phyloP scores from a whole-genome alignment of 2,888 invertebrate species.

The Agrotis exclamationis region DNA sequence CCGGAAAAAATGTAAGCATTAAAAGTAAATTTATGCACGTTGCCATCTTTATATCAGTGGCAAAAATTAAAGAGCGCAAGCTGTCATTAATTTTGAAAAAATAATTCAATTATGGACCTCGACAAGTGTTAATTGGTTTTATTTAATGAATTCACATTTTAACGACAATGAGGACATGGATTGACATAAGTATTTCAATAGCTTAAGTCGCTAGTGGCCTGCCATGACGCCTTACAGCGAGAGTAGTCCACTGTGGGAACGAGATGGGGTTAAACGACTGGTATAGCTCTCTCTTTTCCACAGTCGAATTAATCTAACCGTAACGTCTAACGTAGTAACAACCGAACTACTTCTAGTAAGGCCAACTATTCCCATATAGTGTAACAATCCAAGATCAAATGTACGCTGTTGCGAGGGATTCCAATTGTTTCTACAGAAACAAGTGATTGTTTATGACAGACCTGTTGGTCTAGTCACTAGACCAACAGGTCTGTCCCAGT shows the following conservation, averaged over 20 bases:
- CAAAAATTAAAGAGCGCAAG: background rate
- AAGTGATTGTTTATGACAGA: too few species aligned
- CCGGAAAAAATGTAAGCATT: background rate
- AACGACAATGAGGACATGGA: background rate
- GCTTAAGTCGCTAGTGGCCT: background rate
- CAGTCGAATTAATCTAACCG: too few species aligned
- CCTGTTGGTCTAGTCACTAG: too few species aligned
- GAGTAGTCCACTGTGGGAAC: too few species aligned
- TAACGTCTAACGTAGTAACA: too few species aligned
- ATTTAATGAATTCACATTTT: background rate
- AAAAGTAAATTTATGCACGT: background rate
- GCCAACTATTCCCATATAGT: background rate
- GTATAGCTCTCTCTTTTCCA: too few species aligned
- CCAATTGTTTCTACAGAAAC: too few species aligned
- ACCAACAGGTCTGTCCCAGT: too few species aligned
- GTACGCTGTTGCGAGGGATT: too few species aligned
- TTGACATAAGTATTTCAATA: background rate
- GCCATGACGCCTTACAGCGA: too few species aligned
- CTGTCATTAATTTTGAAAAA: background rate
- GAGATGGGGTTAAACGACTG: too few species aligned
- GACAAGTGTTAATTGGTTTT: background rate
- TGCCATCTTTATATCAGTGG: background rate
- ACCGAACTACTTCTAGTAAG: too few species aligned
- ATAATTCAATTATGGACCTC: background rate
- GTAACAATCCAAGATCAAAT: background rate